These are phyloP conservation scores for Carlito syrichta DNA, from an alignment of 2,113 vertebrate species.

Conservation along the genomic window DNA sequence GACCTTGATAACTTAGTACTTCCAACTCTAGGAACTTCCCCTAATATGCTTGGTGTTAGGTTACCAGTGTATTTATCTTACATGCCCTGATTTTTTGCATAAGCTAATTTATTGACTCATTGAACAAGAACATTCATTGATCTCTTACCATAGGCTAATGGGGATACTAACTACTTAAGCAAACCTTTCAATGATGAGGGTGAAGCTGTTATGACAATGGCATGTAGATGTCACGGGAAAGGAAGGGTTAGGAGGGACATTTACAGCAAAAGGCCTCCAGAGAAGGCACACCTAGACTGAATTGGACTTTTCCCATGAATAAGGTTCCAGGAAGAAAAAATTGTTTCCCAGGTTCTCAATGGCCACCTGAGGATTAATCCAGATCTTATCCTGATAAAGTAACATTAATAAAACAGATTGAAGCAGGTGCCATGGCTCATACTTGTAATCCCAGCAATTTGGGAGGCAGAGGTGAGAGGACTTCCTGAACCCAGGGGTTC, in stretches of 20 bases:
- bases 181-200: background rate
- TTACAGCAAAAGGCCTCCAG: background rate
- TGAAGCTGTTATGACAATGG: background rate
- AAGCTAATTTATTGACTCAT: background rate
- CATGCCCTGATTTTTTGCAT: background rate
- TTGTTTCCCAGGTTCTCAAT: background rate
- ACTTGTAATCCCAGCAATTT: no score
- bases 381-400: background rate
- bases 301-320: background rate
- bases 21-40: background rate
- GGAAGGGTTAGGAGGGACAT: background rate
- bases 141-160: background rate
- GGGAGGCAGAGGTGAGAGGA: no score
- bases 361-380: background rate
- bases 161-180: background rate
- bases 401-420: background rate
- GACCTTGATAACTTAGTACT: background rate
- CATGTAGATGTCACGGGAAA: background rate
- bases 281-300: background rate
- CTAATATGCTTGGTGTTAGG: background rate
- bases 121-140: background rate
- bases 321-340: background rate
- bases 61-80: background rate
- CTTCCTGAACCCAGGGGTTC: no score
- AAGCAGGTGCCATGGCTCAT: no score